phyloP scores from a whole-genome alignment of 2,113 vertebrate genomes.

The Ancistrus triradiatus region DNA sequence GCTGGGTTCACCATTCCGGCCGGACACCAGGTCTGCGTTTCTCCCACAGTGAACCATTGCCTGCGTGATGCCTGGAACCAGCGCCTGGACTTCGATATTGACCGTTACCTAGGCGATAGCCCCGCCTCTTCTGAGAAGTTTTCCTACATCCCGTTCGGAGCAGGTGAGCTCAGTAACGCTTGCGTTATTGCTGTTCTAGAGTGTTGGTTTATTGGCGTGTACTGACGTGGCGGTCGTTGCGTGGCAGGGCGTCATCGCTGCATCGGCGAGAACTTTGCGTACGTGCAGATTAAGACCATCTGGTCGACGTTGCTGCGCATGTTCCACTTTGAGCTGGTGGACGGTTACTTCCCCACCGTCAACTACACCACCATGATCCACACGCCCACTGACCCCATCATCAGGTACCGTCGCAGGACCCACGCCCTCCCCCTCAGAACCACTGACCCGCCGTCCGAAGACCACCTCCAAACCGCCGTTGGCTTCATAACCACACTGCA shows the following conservation, averaged over 20 bases:
- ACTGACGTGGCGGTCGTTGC: constrained; percentile 62
- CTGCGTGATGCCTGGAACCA: constrained; percentile 82
- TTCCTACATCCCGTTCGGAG: constrained; percentile 89
- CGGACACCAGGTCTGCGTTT: constrained; percentile 96
- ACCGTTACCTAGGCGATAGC: constrained; percentile 86
- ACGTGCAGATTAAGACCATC: constrained; percentile 96
- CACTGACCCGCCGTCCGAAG: too few relatives aligned
- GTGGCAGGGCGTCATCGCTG: constrained; percentile 90
- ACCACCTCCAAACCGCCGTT: too few relatives aligned
- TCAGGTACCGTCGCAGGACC: constrained; percentile 79
- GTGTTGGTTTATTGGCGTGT: not conserved
- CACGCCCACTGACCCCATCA: constrained; percentile 86
- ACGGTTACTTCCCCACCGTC: constrained; percentile 87
- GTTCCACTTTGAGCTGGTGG: constrained; percentile 86
- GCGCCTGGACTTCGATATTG: constrained; percentile 80
- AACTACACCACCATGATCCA: constrained; percentile 99
- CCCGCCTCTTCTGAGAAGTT: constrained; percentile 86
- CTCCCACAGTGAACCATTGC: constrained; percentile 93
- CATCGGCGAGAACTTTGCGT: constrained; percentile 97
- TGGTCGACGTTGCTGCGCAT: constrained; percentile 92
- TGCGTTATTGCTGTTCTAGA: not conserved
- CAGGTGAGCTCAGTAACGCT: constrained; percentile 70
- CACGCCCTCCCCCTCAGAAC: too few relatives aligned
- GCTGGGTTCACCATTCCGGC: constrained; percentile 86
- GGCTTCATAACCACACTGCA: too few relatives aligned